Conservation (phyloP, 2,113 vertebrate species). For the Aspiorhynchus laticeps region DNA sequence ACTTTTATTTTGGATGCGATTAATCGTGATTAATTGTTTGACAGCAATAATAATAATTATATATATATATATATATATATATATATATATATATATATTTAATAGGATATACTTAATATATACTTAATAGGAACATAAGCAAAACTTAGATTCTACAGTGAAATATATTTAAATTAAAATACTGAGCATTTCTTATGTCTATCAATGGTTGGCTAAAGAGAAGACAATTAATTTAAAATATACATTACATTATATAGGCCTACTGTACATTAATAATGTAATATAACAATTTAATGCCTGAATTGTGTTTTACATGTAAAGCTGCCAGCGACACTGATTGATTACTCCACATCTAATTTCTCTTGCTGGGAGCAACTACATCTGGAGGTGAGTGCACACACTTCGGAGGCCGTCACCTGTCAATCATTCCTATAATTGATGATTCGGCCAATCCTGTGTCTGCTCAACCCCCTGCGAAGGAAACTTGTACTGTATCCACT, state of each 20-base stretch:
- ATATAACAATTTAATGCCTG: constrained; percentile 2
- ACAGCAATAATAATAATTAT: no score
- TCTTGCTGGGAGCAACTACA: constrained; percentile 36
- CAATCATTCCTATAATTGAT: constrained; percentile 54
- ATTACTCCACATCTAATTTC: constrained; percentile 48
- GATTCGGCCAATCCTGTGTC: constrained; percentile 56
- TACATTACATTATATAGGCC: neutral
- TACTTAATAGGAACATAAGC: no score
- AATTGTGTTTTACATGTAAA: constrained; percentile 28
- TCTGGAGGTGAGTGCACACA: constrained; percentile 42
- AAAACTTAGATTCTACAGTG: neutral
- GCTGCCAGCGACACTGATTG: constrained; percentile 51
- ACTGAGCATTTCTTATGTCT: neutral
- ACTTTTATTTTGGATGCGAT: no score
- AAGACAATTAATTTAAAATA: neutral
- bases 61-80: no score
- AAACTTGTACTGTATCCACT: constrained; percentile 58
- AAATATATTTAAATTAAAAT: neutral
- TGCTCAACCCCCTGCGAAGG: constrained; percentile 57
- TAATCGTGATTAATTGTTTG: no score
- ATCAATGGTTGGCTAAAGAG: neutral
- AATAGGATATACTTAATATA: no score
- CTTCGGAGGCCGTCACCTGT: constrained; percentile 45
- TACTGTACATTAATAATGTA: neutral
- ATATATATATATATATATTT: no score